A percentile compares a stretch with the other conserved stretches of the same genome.
Evolutionary conservation across 2,797 vertebrate species (phyloP).

Genomic region (Sus cebifrons): DNA sequence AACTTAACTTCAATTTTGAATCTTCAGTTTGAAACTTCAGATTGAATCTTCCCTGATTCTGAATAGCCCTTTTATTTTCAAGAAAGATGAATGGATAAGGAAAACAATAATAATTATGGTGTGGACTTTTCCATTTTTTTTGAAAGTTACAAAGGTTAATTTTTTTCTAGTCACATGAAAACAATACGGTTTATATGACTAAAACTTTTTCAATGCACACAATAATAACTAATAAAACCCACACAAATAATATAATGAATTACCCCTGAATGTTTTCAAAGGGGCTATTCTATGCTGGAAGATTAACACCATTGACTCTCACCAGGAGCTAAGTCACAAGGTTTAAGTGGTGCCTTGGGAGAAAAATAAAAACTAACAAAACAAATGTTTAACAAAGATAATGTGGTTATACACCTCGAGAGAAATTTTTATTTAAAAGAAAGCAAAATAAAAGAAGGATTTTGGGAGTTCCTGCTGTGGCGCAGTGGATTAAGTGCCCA

Average conservation of each 20-base stretch:
- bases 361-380: conserved; percentile 70
- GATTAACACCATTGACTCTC: conserved; percentile 58
- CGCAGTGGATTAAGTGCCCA: too few species aligned
- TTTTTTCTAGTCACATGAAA: conserved; percentile 86
- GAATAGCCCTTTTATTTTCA: conserved; percentile 65
- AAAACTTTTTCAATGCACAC: conserved; percentile 85
- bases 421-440: conserved; percentile 35
- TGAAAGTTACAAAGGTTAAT: conserved; percentile 77
- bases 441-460: background rate
- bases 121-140: conserved; percentile 76
- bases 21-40: too few species aligned
- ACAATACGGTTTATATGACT: conserved; percentile 82
- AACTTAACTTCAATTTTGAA: background rate
- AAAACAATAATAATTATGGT: conserved; percentile 63
- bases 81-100: conserved; percentile 55
- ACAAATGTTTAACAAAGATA: conserved; percentile 44
- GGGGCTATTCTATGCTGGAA: conserved; percentile 69
- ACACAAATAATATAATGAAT: conserved; percentile 70
- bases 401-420: background rate
- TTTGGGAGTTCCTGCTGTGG: too few species aligned
- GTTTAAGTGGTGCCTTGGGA: conserved; percentile 73
- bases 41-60: conserved; percentile 56
- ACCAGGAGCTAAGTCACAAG: conserved; percentile 59
- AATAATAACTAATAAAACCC: conserved; percentile 73
- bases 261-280: conserved; percentile 77